Conservation (phyloP, 1,140 invertebrate species). For the Spodoptera litura region DNA sequence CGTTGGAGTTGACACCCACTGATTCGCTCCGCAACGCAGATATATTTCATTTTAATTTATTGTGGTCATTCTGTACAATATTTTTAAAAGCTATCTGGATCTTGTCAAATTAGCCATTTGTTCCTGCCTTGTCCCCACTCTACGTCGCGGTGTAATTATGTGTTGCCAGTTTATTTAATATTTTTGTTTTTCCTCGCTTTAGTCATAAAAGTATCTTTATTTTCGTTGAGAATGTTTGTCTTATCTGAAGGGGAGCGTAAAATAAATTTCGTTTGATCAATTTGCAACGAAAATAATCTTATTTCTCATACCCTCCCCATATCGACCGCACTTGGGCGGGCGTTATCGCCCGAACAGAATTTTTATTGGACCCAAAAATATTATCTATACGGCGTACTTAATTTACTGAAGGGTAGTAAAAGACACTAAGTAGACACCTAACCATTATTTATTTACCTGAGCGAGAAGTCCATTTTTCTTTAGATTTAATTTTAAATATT, state of each 20-base stretch:
- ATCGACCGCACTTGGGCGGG: constrained; percentile 45
- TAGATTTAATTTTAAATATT: background rate
- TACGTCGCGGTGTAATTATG: constrained; percentile 12
- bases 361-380: constrained; percentile 48
- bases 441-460: constrained; percentile 21
- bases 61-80: constrained; percentile 8
- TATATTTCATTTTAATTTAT: constrained; percentile 22
- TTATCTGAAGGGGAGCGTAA: constrained; percentile 39
- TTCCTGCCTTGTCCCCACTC: background rate
- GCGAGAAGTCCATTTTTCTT: background rate
- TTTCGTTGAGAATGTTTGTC: constrained; percentile 39
- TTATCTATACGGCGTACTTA: constrained; percentile 44
- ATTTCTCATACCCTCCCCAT: constrained; percentile 43
- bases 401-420: constrained; percentile 42
- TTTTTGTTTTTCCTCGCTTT: constrained; percentile 21
- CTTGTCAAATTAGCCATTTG: constrained; percentile 19
- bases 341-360: constrained; percentile 44
- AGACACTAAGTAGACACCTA: constrained; percentile 5
- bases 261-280: constrained; percentile 51
- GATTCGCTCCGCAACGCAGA: constrained; percentile 8
- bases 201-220: constrained; percentile 42
- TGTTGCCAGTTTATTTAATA: constrained; percentile 21
- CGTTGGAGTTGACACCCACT: constrained; percentile 27
- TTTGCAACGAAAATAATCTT: constrained; percentile 49
- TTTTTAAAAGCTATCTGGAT: constrained; percentile 31